Conservation (phyloP, 2,797 vertebrate species). For the Sebastolobus altivelis region DNA sequence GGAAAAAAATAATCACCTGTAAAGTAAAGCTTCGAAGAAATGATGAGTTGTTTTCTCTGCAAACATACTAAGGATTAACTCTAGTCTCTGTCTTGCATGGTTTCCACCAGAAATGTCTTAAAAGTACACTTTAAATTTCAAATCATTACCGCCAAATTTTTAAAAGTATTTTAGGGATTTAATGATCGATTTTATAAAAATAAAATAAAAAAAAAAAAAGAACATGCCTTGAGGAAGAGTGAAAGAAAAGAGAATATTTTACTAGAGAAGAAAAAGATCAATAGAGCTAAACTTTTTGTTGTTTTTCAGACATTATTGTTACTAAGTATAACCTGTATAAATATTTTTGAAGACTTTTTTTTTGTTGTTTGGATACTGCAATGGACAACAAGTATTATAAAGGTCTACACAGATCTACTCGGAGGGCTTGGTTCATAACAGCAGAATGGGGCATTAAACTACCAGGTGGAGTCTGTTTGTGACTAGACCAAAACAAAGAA, state of each 20-base stretch:
- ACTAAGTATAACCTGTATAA: slow-evolving; percentile 40
- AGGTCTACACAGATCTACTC: slow-evolving; percentile 50
- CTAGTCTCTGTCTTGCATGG: slow-evolving; percentile 30
- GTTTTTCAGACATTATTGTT: slow-evolving; percentile 55
- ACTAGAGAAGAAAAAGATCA: slow-evolving; percentile 43
- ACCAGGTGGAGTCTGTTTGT: slow-evolving; percentile 38
- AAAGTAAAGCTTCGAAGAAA: slow-evolving; percentile 45
- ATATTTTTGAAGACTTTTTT: slow-evolving; percentile 43
- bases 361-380: slow-evolving; percentile 59
- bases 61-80: slow-evolving; percentile 4
- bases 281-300: slow-evolving; percentile 52
- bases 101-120: slow-evolving; percentile 46
- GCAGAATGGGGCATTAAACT: slow-evolving; percentile 42
- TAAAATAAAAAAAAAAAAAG: neutral
- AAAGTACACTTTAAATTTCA: slow-evolving; percentile 35
- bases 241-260: slow-evolving; percentile 35
- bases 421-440: slow-evolving; percentile 56
- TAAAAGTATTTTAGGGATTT: slow-evolving; percentile 8
- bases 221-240: slow-evolving; percentile 40
- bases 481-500: slow-evolving; percentile 33
- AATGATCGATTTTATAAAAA: slow-evolving; percentile 17
- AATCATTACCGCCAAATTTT: slow-evolving; percentile 34
- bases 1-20: slow-evolving; percentile 27
- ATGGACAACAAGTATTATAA: slow-evolving; percentile 39
- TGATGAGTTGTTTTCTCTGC: slow-evolving; percentile 32